Conservation (phyloP, 1,140 invertebrate species). For the Fopius arisanus region DNA sequence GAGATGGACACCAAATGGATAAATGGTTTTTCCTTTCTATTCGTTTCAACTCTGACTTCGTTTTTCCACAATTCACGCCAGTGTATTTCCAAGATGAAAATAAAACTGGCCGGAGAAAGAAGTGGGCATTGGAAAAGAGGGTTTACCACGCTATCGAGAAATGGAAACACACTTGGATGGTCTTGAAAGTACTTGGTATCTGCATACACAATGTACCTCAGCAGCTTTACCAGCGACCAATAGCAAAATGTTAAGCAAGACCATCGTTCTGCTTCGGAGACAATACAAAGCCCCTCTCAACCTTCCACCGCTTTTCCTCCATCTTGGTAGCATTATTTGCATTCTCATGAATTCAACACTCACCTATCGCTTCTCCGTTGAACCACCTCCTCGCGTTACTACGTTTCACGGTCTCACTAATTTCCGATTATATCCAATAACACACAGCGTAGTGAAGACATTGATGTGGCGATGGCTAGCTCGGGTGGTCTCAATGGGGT, state of each 20-base stretch:
- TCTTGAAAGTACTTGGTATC: background rate
- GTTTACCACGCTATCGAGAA: background rate
- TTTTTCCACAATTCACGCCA: background rate
- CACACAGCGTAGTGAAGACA: background rate
- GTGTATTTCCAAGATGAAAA: background rate
- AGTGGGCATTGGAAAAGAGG: background rate
- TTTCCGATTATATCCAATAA: background rate
- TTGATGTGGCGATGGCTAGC: background rate
- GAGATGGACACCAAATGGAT: background rate
- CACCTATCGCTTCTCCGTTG: background rate
- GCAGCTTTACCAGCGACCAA: background rate
- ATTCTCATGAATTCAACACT: background rate
- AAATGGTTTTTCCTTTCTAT: background rate
- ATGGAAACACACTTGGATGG: constrained; percentile 9
- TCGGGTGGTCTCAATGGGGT: background rate
- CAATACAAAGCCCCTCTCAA: background rate
- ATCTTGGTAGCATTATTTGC: constrained; percentile 2
- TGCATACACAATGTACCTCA: constrained; percentile 9
- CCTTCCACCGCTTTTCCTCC: constrained; percentile 11
- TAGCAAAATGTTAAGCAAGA: background rate
- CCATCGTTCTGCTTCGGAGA: background rate
- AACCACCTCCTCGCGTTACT: background rate
- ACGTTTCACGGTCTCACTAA: background rate
- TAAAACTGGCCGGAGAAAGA: background rate
- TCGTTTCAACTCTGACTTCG: constrained; percentile 1